Evolutionary conservation across 1,140 invertebrate species (phyloP).

Genomic region (Agraylea sexmaculata): DNA sequence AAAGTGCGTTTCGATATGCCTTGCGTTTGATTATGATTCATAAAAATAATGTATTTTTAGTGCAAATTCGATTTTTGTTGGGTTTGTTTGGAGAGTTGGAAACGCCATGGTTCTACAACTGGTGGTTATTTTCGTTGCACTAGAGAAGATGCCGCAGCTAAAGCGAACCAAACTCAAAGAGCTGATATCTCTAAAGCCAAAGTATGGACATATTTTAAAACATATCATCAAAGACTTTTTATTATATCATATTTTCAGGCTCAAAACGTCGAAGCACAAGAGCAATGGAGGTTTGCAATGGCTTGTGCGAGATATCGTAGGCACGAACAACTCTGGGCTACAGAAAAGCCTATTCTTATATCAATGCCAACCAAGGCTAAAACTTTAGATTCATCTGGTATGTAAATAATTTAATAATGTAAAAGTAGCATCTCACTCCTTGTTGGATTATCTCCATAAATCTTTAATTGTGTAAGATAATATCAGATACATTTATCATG

Average conservation of each 20-base stretch:
- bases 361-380: conserved; percentile 15
- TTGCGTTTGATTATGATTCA: too few relatives aligned
- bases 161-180: conserved; percentile 52
- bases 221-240: too few relatives aligned
- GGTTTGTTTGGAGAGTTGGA: conserved; percentile 67
- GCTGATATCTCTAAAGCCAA: conserved; percentile 47
- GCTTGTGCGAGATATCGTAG: conserved; percentile 18
- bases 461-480: too few relatives aligned
- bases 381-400: conserved; percentile 15
- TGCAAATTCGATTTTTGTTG: conserved; percentile 70
- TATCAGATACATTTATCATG: too few relatives aligned
- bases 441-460: too few relatives aligned
- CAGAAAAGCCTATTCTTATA: conserved; percentile 12
- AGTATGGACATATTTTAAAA: too few relatives aligned
- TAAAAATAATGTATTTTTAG: too few relatives aligned
- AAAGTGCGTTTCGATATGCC: conserved; percentile 38
- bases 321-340: conserved; percentile 16
- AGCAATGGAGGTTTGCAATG: conserved; percentile 18
- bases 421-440: too few relatives aligned
- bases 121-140: conserved; percentile 66
- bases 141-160: conserved; percentile 53
- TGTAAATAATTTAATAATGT: neutral
- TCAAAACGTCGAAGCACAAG: conserved; percentile 19
- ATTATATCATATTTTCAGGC: conserved; percentile 13
- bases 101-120: conserved; percentile 58